phyloP scores from a whole-genome alignment of 1,140 invertebrate species.

The Patella vulgata region DNA sequence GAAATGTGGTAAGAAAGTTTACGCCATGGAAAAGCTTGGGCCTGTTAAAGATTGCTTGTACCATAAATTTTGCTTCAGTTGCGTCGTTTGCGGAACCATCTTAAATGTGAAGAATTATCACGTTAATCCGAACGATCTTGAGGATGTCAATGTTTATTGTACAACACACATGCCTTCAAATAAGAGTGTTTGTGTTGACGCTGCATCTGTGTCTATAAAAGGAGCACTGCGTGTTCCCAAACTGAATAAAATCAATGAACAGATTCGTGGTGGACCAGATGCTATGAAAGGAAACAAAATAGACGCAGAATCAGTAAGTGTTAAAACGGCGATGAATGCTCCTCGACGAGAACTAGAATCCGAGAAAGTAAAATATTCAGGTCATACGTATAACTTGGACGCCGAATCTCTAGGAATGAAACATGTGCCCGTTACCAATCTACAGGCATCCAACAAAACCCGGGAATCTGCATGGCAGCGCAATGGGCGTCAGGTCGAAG shows the following conservation, averaged over 20 bases:
- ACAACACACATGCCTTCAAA: slow-evolving; percentile 22
- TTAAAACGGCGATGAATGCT: slow-evolving; percentile 14
- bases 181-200: slow-evolving; percentile 1
- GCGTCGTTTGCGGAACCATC: slow-evolving; percentile 20
- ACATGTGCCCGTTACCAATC: slow-evolving; percentile 6
- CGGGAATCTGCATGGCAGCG: slow-evolving; percentile 17
- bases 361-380: background rate
- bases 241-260: slow-evolving; percentile 22
- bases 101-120: slow-evolving; percentile 32
- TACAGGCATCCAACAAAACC: slow-evolving; percentile 18
- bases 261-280: slow-evolving; percentile 21
- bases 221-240: slow-evolving; percentile 11
- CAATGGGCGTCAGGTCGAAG: slow-evolving; percentile 13
- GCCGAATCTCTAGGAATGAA: background rate
- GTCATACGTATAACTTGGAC: slow-evolving; percentile 3
- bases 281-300: slow-evolving; percentile 2
- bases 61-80: slow-evolving; percentile 37
- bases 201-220: slow-evolving; percentile 11
- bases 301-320: slow-evolving; percentile 15
- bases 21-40: slow-evolving; percentile 33
- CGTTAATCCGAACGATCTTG: slow-evolving; percentile 26
- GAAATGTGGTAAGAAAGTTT: slow-evolving; percentile 19
- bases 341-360: background rate
- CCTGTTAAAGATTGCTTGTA: slow-evolving; percentile 35
- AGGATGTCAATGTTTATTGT: slow-evolving; percentile 33